A percentile compares a stretch with the other conserved stretches of the same genome.
Evolutionary conservation across 2,113 vertebrate genomes (phyloP).

Genomic region (Noturus placidus): DNA sequence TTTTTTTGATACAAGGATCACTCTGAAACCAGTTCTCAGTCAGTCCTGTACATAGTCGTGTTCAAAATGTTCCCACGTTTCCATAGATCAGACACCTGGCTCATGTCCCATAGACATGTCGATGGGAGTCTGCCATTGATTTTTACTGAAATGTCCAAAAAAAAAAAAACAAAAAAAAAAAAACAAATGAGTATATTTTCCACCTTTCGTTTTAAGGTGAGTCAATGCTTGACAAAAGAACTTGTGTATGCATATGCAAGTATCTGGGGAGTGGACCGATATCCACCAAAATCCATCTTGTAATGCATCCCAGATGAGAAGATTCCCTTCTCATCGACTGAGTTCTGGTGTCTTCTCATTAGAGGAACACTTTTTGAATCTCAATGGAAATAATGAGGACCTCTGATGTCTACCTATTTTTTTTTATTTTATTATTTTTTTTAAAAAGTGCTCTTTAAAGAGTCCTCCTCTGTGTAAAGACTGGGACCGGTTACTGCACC

Average conservation of each 20-base stretch:
- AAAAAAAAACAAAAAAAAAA: neutral
- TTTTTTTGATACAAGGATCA: conserved; percentile 12
- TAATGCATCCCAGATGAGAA: conserved; percentile 22
- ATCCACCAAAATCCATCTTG: conserved; percentile 29
- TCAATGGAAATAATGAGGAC: conserved; percentile 60
- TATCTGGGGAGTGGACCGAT: neutral
- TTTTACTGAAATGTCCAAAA: conserved; percentile 53
- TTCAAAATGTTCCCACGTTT: conserved; percentile 34
- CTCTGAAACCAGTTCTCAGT: neutral
- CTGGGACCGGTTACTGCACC: conserved; percentile 36
- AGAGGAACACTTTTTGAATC: conserved; percentile 71
- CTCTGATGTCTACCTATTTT: conserved; percentile 61
- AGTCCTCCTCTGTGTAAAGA: conserved; percentile 59
- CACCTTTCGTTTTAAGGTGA: conserved; percentile 28
- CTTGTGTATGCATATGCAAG: conserved; percentile 43
- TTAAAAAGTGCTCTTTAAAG: conserved; percentile 74
- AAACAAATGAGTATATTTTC: conserved; percentile 9
- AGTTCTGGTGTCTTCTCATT: conserved; percentile 78
- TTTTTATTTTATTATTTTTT: neutral
- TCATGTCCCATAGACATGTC: neutral
- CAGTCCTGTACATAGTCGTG: conserved; percentile 33
- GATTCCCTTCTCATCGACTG: conserved; percentile 9
- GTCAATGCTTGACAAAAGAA: conserved; percentile 27
- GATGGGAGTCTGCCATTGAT: conserved; percentile 58
- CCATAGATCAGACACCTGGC: conserved; percentile 9